These are phyloP conservation scores for Malurus splendens DNA, from an alignment of 2,797 vertebrate species.

Conservation along the genomic window DNA sequence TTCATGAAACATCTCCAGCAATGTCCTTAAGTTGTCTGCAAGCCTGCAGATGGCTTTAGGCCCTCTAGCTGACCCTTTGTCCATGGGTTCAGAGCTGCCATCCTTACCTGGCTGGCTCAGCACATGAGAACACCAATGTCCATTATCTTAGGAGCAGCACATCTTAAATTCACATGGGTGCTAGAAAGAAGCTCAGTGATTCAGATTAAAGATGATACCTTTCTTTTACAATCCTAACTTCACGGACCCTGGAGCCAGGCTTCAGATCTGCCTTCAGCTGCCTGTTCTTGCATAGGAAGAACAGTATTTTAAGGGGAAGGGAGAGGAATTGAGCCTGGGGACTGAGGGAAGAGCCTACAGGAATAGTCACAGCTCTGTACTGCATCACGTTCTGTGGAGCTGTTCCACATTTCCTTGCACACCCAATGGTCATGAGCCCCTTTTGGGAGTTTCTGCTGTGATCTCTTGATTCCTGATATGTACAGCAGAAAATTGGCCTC, in stretches of 20 bases:
- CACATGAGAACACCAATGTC: not conserved
- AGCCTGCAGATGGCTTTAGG: not conserved
- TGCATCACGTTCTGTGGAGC: accelerated
- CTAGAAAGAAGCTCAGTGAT: not conserved
- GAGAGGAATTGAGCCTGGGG: not conserved
- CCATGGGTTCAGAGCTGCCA: not conserved
- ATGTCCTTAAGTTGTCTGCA: not conserved
- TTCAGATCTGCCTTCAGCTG: not conserved
- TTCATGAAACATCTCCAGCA: not conserved
- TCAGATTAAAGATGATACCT: not conserved
- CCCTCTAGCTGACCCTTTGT: not conserved
- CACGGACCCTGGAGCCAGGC: not conserved
- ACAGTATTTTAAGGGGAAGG: not conserved
- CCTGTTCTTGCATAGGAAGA: not conserved
- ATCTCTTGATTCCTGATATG: not conserved
- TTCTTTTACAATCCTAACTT: not conserved
- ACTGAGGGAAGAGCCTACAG: not conserved
- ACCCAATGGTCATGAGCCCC: not conserved
- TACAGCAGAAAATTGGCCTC: not conserved
- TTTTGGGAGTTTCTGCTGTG: not conserved
- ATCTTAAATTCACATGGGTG: accelerated
- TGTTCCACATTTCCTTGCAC: not conserved
- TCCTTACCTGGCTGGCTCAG: not conserved
- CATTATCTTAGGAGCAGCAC: not conserved
- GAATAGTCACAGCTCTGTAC: not conserved